Evolutionary conservation across 2,888 invertebrate species (phyloP).

Genomic region (Andrena praecox): DNA sequence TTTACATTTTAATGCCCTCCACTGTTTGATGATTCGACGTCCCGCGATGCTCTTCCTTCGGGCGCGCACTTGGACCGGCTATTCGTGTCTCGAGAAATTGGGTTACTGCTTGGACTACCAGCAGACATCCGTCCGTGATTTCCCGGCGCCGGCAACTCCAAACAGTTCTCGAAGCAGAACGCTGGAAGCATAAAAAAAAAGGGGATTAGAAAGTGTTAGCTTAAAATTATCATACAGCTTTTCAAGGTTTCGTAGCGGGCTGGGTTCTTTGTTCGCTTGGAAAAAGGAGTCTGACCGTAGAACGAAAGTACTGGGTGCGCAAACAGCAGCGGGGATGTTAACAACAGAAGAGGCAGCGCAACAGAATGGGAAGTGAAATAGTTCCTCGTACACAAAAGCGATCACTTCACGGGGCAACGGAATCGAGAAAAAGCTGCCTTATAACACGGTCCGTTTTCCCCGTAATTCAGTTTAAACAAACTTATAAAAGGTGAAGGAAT

Average conservation of each 20-base stretch:
- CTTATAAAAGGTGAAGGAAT: slow-evolving; percentile 39
- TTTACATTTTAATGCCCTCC: slow-evolving; percentile 42
- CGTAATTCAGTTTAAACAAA: slow-evolving; percentile 51
- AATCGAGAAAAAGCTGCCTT: neutral
- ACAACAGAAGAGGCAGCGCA: slow-evolving; percentile 13
- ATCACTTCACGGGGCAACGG: slow-evolving; percentile 1
- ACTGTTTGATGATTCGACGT: neutral
- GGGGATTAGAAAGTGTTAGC: neutral
- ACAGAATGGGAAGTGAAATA: slow-evolving; percentile 28
- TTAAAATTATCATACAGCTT: neutral
- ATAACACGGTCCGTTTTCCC: neutral
- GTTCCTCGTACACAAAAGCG: slow-evolving; percentile 37
- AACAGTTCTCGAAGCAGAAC: neutral
- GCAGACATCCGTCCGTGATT: neutral
- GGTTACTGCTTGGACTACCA: neutral
- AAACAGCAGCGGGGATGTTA: slow-evolving; percentile 15
- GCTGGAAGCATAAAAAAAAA: neutral
- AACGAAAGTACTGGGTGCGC: neutral
- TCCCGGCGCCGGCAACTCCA: neutral
- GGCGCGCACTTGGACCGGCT: neutral
- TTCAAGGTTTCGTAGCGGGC: neutral
- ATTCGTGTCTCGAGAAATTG: neutral
- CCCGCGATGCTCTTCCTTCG: neutral
- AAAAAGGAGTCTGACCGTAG: neutral
- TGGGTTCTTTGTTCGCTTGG: neutral